A percentile compares a stretch with the other conserved stretches of the same genome.
phyloP scores from a whole-genome alignment of 2,113 vertebrate species.

The Hemiprocne comata region DNA sequence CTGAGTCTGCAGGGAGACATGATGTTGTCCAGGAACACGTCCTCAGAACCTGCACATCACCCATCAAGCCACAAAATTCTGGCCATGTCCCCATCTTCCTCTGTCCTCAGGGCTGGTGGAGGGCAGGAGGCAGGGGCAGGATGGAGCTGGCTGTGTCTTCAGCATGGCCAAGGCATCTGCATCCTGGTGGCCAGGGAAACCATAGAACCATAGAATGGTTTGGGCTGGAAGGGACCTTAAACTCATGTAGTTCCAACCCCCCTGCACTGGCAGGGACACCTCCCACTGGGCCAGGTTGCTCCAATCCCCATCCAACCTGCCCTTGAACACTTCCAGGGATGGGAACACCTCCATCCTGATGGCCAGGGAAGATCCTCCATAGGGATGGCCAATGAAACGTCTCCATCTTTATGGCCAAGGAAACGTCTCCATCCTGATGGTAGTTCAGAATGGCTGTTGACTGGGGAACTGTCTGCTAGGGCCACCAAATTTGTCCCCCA shows the following conservation, averaged over 20 bases:
- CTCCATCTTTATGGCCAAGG: no score
- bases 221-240: no score
- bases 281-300: no score
- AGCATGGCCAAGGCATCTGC: neutral
- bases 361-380: no score
- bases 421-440: neutral
- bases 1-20: neutral
- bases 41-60: neutral
- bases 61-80: neutral
- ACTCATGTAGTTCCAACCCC: no score
- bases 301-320: no score
- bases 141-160: neutral
- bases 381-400: neutral
- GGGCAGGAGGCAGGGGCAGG: neutral
- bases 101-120: neutral
- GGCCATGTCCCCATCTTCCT: neutral
- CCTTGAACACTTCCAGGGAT: no score
- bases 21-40: fast-evolving
- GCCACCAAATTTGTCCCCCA: neutral
- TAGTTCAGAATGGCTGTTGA: neutral
- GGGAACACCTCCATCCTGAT: neutral
- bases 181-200: no score
- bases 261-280: no score
- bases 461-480: neutral
- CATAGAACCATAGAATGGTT: no score